phyloP scores from a whole-genome alignment of 1,140 invertebrate genomes.

The Drosophila arawakana region DNA sequence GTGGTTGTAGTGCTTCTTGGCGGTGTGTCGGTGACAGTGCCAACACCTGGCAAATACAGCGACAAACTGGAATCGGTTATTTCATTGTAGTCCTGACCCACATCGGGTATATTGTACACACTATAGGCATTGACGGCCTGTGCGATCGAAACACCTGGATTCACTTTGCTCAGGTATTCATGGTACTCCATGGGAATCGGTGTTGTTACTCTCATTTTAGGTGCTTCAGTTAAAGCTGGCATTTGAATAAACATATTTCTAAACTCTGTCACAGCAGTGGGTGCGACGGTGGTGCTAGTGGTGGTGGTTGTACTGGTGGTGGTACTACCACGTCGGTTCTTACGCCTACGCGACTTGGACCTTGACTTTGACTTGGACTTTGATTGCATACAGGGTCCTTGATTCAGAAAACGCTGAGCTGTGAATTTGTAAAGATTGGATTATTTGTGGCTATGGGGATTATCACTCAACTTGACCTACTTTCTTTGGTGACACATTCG shows the following conservation, averaged over 20 bases:
- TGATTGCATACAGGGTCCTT: conserved; percentile 35
- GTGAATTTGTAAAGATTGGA: background rate
- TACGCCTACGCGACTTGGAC: conserved; percentile 22
- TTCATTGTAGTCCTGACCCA: conserved; percentile 56
- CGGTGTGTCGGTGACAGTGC: conserved; percentile 51
- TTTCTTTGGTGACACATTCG: conserved; percentile 53
- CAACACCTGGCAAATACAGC: conserved; percentile 59
- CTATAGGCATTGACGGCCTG: conserved; percentile 54
- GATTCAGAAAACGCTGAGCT: conserved; percentile 48
- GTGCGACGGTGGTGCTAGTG: conserved; percentile 9
- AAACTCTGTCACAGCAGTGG: background rate
- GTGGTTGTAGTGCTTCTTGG: conserved; percentile 28
- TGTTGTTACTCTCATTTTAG: conserved; percentile 11
- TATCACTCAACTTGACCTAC: conserved; percentile 14
- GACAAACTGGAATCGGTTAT: conserved; percentile 61
- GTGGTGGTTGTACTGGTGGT: background rate
- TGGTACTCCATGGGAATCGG: conserved; percentile 49
- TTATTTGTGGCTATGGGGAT: background rate
- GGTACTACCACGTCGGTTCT: conserved; percentile 3
- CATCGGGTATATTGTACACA: conserved; percentile 67
- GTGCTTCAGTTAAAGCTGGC: background rate
- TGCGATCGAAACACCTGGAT: conserved; percentile 55
- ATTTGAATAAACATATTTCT: conserved; percentile 27
- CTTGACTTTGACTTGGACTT: background rate
- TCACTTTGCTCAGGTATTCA: conserved; percentile 7